Percentiles rank a stretch among this genome's conserved stretches.
phyloP scores from a whole-genome alignment of 2,113 vertebrate species.

The Pangasianodon hypophthalmus region DNA sequence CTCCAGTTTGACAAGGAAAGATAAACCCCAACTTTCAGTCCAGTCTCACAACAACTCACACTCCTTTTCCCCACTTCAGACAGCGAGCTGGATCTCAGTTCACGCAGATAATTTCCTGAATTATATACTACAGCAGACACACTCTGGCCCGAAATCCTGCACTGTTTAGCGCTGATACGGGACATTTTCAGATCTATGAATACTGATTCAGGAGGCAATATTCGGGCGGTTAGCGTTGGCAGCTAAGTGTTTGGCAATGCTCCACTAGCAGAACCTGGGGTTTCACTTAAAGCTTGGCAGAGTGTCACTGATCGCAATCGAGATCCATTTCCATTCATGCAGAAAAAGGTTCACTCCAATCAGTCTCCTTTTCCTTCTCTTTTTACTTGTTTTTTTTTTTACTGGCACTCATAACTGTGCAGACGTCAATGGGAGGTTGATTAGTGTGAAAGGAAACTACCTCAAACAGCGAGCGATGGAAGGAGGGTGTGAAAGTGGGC shows the following conservation, averaged over 20 bases:
- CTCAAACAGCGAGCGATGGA: background rate
- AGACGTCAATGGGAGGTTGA: constrained; percentile 7
- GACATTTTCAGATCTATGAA: constrained; percentile 7
- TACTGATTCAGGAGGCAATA: background rate
- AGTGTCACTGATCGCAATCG: constrained; percentile 18
- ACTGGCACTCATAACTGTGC: background rate
- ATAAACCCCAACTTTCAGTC: background rate
- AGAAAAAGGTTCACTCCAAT: background rate
- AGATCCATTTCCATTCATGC: constrained; percentile 18
- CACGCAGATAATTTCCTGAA: background rate
- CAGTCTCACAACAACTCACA: background rate
- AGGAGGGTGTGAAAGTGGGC: background rate
- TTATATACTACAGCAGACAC: background rate
- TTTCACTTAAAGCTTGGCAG: constrained; percentile 14
- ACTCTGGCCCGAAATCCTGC: background rate
- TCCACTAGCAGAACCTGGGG: background rate
- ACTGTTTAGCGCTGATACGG: background rate
- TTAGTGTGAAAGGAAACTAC: background rate
- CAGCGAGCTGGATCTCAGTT: background rate
- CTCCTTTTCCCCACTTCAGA: background rate
- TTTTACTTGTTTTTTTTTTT: background rate
- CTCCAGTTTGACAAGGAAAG: background rate
- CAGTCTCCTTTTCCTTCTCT: background rate
- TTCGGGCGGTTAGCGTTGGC: background rate
- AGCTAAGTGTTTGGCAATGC: background rate